Evolutionary conservation across 2,797 vertebrate genomes (phyloP).

Genomic region (Hapalemur alaotrensis): DNA sequence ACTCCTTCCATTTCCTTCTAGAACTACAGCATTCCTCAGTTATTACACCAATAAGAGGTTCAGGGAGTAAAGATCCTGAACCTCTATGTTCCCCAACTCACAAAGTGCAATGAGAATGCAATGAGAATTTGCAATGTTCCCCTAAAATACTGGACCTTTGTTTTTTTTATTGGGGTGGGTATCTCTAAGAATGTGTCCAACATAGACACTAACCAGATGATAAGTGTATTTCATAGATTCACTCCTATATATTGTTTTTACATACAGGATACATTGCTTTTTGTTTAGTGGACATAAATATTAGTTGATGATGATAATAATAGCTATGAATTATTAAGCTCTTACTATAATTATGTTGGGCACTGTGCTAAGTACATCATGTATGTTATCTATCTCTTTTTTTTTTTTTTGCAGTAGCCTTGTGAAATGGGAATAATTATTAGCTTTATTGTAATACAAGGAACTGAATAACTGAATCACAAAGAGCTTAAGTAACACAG

Average conservation of each 20-base stretch:
- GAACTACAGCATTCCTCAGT: background rate
- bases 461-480: slow-evolving; percentile 62
- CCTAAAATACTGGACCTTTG: background rate
- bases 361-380: slow-evolving; percentile 8
- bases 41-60: background rate
- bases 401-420: background rate
- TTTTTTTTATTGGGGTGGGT: background rate
- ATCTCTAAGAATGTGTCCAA: background rate
- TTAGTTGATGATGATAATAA: slow-evolving; percentile 17
- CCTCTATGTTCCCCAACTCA: background rate
- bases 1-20: background rate
- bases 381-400: background rate
- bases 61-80: background rate
- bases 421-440: slow-evolving; percentile 35
- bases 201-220: background rate
- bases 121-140: background rate
- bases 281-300: background rate
- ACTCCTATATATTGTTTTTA: background rate
- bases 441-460: slow-evolving; percentile 46
- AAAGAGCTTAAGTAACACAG: background rate
- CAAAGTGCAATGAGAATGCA: background rate
- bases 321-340: slow-evolving; percentile 22
- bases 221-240: background rate
- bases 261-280: background rate
- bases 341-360: slow-evolving; percentile 19